phyloP scores from a whole-genome alignment of 2,888 invertebrate genomes.

The Melanostoma mellinum region DNA sequence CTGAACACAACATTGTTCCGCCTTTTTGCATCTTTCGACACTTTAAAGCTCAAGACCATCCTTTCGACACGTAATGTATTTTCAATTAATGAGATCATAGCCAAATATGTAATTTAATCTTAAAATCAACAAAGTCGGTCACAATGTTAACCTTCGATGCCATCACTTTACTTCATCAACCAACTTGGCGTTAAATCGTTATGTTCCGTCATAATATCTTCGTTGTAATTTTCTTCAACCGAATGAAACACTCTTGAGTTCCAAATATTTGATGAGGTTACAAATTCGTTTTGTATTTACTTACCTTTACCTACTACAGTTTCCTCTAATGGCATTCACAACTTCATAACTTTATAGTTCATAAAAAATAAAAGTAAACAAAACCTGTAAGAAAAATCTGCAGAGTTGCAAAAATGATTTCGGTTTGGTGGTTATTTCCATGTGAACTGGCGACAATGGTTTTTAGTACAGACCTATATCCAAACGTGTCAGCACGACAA shows the following conservation, averaged over 20 bases:
- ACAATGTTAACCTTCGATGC: slow-evolving; percentile 45
- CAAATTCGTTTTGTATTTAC: slow-evolving; percentile 45
- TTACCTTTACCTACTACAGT: slow-evolving; percentile 19
- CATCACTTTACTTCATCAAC: not conserved
- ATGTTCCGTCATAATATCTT: slow-evolving; percentile 11
- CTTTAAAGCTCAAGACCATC: not conserved
- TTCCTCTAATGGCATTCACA: slow-evolving; percentile 59
- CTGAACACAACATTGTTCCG: slow-evolving; percentile 22
- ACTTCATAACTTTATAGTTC: slow-evolving; percentile 8
- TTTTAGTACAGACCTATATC: slow-evolving; percentile 52
- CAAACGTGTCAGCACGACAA: slow-evolving; percentile 56
- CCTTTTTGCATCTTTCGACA: slow-evolving; percentile 31
- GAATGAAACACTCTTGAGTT: slow-evolving; percentile 47
- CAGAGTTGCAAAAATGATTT: slow-evolving; percentile 54
- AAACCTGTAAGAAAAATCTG: slow-evolving; percentile 24
- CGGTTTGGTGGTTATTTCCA: slow-evolving; percentile 44
- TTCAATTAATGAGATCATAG: slow-evolving; percentile 19
- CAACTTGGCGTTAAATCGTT: slow-evolving; percentile 38
- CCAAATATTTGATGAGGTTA: slow-evolving; percentile 57
- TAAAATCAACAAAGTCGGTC: slow-evolving; percentile 49
- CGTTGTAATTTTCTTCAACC: slow-evolving; percentile 4
- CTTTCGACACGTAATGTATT: slow-evolving; percentile 6
- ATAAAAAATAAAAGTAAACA: slow-evolving; percentile 9
- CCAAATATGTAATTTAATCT: slow-evolving; percentile 39
- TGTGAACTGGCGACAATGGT: slow-evolving; percentile 8